Percentiles rank a stretch among this genome's conserved stretches.
phyloP scores from a whole-genome alignment of 2,797 vertebrate genomes.

The Menidia menidia region DNA sequence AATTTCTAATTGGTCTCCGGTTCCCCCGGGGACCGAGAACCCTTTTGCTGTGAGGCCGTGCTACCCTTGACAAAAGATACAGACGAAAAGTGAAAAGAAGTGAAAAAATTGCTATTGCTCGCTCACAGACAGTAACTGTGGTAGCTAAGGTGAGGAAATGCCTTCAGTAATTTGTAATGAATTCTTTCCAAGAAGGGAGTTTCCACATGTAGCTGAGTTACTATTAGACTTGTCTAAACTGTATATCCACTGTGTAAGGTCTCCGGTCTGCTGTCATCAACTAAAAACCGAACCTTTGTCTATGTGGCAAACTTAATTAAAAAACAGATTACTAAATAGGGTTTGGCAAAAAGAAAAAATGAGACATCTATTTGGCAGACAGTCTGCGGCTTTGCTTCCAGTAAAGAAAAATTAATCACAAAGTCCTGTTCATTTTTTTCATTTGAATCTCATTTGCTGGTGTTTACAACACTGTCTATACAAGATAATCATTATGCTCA shows the following conservation, averaged over 20 bases:
- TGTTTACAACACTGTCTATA: neutral
- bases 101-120: neutral
- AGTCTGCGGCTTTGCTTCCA: slow-evolving; percentile 39
- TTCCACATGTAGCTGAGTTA: slow-evolving; percentile 52
- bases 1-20: too few species aligned
- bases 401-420: slow-evolving; percentile 29
- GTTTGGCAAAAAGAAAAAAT: slow-evolving; percentile 47
- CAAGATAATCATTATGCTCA: neutral
- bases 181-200: slow-evolving; percentile 69
- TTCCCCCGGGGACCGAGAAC: too few species aligned
- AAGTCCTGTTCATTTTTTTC: neutral
- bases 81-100: neutral
- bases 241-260: slow-evolving; percentile 46
- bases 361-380: slow-evolving; percentile 46
- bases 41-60: too few species aligned
- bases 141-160: slow-evolving; percentile 18
- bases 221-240: slow-evolving; percentile 56
- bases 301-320: slow-evolving; percentile 35
- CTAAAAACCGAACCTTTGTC: slow-evolving; percentile 5
- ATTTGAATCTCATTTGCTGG: neutral
- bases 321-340: slow-evolving; percentile 33
- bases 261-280: slow-evolving; percentile 13
- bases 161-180: slow-evolving; percentile 38
- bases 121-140: neutral
- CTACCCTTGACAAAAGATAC: neutral